phyloP scores from a whole-genome alignment of 2,113 vertebrate genomes.

The Axis porcinus region DNA sequence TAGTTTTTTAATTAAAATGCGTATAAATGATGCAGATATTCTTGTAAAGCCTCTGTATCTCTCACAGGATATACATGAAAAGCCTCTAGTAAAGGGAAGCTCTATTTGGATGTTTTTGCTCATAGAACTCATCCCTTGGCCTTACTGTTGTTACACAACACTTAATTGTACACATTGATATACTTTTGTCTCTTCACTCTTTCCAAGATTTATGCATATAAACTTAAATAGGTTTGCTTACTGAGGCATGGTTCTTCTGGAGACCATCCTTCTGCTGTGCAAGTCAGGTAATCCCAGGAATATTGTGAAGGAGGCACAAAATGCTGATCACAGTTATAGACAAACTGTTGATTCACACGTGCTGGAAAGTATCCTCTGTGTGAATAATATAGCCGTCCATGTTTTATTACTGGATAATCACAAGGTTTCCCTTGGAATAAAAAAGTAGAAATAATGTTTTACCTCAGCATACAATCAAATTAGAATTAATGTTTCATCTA shows the following conservation, averaged over 20 bases:
- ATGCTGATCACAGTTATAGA: rapidly evolving
- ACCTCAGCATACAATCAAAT: neutral
- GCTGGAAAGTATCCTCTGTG: neutral
- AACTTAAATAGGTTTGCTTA: slow-evolving; percentile 54
- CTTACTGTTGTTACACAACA: neutral
- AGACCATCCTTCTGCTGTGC: slow-evolving; percentile 54
- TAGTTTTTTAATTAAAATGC: neutral
- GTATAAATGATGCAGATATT: neutral
- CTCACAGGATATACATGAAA: neutral
- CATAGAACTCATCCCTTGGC: neutral
- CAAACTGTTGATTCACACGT: rapidly evolving
- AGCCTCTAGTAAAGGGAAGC: neutral
- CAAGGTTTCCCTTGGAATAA: slow-evolving; percentile 67
- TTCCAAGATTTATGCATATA: neutral
- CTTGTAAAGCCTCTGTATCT: neutral
- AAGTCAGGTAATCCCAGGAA: rapidly evolving
- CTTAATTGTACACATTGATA: too few relatives aligned
- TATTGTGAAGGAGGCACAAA: rapidly evolving
- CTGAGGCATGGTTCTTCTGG: slow-evolving; percentile 71
- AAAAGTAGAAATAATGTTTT: slow-evolving; percentile 19
- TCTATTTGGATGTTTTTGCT: neutral
- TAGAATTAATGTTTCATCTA: neutral
- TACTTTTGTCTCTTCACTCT: neutral
- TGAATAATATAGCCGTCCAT: rapidly evolving
- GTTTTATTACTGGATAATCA: slow-evolving; percentile 66